Conservation (phyloP, 1,140 invertebrate species). For the Listronotus oregonensis region DNA sequence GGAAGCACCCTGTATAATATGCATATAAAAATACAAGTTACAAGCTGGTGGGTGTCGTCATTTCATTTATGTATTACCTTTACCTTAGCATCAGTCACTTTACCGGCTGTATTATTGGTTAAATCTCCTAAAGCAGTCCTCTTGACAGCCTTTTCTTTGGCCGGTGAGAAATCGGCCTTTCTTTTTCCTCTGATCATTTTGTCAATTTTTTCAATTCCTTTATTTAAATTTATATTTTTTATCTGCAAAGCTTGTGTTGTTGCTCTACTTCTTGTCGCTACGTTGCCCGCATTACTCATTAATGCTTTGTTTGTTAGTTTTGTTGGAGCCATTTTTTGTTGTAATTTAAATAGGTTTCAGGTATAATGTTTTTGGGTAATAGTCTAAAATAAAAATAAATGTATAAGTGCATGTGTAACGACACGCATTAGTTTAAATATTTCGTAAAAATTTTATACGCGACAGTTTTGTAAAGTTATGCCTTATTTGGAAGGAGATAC, state of each 20-base stretch:
- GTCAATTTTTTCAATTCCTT: conserved; percentile 22
- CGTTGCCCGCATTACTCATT: neutral
- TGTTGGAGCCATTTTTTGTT: conserved; percentile 40
- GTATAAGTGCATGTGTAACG: no score
- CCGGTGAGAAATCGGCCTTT: conserved; percentile 63
- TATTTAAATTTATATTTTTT: conserved; percentile 23
- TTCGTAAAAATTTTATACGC: no score
- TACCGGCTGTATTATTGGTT: conserved; percentile 63
- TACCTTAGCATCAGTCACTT: conserved; percentile 52
- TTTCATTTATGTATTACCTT: conserved; percentile 37
- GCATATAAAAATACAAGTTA: no score
- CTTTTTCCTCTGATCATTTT: conserved; percentile 53
- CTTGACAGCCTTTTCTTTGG: conserved; percentile 64
- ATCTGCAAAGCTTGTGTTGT: conserved; percentile 7
- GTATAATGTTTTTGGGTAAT: no score
- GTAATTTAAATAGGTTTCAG: neutral
- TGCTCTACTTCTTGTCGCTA: conserved; percentile 39
- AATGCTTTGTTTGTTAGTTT: conserved; percentile 22
- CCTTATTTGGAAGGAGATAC: no score
- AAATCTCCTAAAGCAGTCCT: conserved; percentile 77
- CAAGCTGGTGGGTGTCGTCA: conserved; percentile 1
- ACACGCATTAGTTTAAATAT: no score
- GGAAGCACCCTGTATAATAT: no score
- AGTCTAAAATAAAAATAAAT: no score
- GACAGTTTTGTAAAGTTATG: no score